Conservation (phyloP, 2,113 vertebrate species). For the Drymodes brunneopygia region DNA sequence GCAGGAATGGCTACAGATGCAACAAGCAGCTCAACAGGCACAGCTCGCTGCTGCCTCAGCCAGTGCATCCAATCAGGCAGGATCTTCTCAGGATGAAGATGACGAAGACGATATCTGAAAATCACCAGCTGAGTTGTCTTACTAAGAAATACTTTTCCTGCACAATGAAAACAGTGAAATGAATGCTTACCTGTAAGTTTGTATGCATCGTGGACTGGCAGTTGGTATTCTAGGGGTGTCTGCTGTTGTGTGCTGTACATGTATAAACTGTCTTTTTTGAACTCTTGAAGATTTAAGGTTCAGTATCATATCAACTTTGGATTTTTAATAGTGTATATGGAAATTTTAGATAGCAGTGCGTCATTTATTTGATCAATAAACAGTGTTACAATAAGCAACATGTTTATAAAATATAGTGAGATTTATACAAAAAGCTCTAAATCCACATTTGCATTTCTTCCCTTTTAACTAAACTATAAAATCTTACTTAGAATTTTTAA, state of each 20-base stretch:
- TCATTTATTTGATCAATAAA: conserved; percentile 82
- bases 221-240: conserved; percentile 77
- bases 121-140: conserved; percentile 69
- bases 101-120: conserved; percentile 97
- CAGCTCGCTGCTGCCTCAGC: conserved; percentile 93
- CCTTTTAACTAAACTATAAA: conserved; percentile 77
- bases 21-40: conserved; percentile 96
- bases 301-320: conserved; percentile 80
- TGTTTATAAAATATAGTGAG: conserved; percentile 78
- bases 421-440: conserved; percentile 78
- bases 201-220: conserved; percentile 74
- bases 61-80: conserved; percentile 89
- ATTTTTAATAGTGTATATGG: conserved; percentile 85
- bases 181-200: conserved; percentile 78
- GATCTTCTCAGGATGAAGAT: conserved; percentile 97
- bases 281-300: conserved; percentile 78
- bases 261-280: conserved; percentile 76
- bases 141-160: conserved; percentile 68
- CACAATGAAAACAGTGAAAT: conserved; percentile 75
- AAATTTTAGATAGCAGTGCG: conserved; percentile 80
- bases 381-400: conserved; percentile 78
- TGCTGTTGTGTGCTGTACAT: conserved; percentile 78
- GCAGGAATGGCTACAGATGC: conserved; percentile 99
- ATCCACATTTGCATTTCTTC: conserved; percentile 74
- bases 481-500: conserved; percentile 74